These are phyloP conservation scores for Trissonchulus sp. DNA, from an alignment of 2,888 invertebrate species.

Conservation along the genomic window DNA sequence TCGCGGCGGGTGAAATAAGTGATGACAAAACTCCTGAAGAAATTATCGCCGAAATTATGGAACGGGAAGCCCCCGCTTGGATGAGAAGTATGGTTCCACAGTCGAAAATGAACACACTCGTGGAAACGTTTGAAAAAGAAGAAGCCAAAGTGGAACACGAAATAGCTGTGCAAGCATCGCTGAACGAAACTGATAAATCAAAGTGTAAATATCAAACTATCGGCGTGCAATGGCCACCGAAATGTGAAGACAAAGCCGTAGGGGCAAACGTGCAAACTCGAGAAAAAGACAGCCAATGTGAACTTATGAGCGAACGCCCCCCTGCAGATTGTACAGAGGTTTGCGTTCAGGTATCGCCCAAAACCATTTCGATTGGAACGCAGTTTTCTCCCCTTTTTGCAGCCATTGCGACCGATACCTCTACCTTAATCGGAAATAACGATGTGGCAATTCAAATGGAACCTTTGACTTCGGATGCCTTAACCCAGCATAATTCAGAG, in stretches of 20 bases:
- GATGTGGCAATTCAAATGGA: background rate
- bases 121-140: background rate
- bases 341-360: background rate
- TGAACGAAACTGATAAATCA: background rate
- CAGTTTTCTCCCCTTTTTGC: background rate
- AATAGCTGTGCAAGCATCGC: background rate
- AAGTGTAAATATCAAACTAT: background rate
- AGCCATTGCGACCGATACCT: background rate
- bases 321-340: background rate
- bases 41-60: background rate
- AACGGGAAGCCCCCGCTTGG: background rate
- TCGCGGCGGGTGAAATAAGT: background rate
- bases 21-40: background rate
- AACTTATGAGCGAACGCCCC: background rate
- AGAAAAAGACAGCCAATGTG: background rate
- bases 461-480: background rate
- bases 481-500: background rate
- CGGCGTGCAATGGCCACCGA: background rate
- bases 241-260: background rate
- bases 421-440: background rate
- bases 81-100: background rate
- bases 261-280: background rate
- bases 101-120: background rate
- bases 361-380: background rate
- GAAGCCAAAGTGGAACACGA: background rate